Evolutionary conservation across 2,113 vertebrate species (phyloP).

Genomic region (Triplophysa dalaica): DNA sequence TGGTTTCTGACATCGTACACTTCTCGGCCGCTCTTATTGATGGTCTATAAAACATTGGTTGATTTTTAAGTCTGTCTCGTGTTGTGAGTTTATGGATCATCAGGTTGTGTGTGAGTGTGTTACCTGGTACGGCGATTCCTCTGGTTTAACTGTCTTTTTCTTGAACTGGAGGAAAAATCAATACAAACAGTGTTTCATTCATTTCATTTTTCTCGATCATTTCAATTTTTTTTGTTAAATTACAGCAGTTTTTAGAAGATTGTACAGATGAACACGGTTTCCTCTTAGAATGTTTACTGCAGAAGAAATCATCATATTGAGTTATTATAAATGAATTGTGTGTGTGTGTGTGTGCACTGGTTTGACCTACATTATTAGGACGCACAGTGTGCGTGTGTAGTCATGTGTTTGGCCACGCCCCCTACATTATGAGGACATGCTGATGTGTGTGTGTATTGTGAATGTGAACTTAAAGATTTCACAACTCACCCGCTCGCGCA

Average conservation of each 20-base stretch:
- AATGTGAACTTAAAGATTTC: too few relatives aligned
- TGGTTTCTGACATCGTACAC: background rate
- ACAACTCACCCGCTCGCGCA: slow-evolving; percentile 80
- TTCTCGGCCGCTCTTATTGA: background rate
- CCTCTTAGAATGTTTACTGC: too few relatives aligned
- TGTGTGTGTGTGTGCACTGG: background rate
- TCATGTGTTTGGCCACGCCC: too few relatives aligned
- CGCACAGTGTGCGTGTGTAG: too few relatives aligned
- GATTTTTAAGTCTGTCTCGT: background rate
- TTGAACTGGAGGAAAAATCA: slow-evolving; percentile 51
- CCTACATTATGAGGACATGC: too few relatives aligned
- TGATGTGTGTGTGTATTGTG: background rate
- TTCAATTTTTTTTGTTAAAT: background rate
- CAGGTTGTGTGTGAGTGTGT: slow-evolving; percentile 20
- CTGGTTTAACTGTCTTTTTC: slow-evolving; percentile 10
- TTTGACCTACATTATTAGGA: too few relatives aligned
- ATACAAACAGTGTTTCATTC: background rate
- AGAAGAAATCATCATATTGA: too few relatives aligned
- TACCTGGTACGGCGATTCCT: slow-evolving; percentile 55
- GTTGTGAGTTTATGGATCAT: background rate
- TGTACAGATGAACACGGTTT: too few relatives aligned
- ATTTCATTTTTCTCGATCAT: background rate
- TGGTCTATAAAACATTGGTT: background rate
- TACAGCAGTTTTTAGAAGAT: too few relatives aligned
- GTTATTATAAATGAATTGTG: too few relatives aligned